phyloP scores from a whole-genome alignment of 2,888 invertebrate genomes.

The Heliconius aoede region DNA sequence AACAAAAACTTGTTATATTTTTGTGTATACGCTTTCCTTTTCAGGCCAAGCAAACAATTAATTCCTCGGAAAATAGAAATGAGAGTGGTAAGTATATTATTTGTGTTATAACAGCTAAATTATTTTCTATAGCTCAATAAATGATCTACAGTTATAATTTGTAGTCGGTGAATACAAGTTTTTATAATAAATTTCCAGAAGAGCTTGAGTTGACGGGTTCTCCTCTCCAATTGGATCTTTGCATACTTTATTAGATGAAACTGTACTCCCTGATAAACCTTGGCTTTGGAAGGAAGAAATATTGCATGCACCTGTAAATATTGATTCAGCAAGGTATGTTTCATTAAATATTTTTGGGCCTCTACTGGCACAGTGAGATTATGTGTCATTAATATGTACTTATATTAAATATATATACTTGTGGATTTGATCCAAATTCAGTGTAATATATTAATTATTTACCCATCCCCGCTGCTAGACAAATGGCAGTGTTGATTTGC shows the following conservation, averaged over 20 bases:
- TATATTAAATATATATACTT: no score
- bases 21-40: slow-evolving; percentile 40
- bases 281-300: slow-evolving; percentile 78
- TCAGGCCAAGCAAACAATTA: slow-evolving; percentile 58
- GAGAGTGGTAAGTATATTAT: slow-evolving; percentile 56
- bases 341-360: background rate
- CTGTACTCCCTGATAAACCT: slow-evolving; percentile 71
- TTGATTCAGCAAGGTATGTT: slow-evolving; percentile 71
- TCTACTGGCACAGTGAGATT: background rate
- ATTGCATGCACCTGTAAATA: slow-evolving; percentile 66
- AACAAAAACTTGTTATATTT: no score
- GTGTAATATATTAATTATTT: no score
- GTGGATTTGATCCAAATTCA: no score
- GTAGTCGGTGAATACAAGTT: background rate
- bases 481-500: no score
- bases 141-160: no score
- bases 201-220: slow-evolving; percentile 81
- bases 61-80: slow-evolving; percentile 51
- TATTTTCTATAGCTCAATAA: background rate
- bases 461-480: no score
- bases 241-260: slow-evolving; percentile 76
- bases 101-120: background rate
- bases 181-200: slow-evolving; percentile 59
- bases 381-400: no score
- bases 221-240: slow-evolving; percentile 79